Evolutionary conservation across 2,888 invertebrate genomes (phyloP).

Genomic region (Quadroppia sp.): DNA sequence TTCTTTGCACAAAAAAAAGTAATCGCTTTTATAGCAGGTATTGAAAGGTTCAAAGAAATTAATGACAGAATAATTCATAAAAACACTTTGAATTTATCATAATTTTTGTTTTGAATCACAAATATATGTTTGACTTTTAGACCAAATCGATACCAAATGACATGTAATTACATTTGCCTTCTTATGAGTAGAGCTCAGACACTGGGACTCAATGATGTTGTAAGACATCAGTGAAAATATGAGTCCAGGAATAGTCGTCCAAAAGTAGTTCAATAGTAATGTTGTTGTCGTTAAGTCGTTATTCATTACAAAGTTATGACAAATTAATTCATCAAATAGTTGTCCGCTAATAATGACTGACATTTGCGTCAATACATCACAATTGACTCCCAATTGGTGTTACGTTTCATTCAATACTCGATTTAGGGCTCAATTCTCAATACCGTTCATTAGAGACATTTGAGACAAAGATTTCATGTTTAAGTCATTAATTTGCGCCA

Average conservation of each 20-base stretch:
- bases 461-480: too few species aligned
- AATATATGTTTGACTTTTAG: neutral
- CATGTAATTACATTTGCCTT: slow-evolving; percentile 15
- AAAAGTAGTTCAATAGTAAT: neutral
- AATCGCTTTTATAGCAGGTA: neutral
- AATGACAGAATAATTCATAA: neutral
- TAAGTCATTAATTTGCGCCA: too few species aligned
- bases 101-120: neutral
- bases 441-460: too few species aligned
- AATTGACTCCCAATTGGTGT: too few species aligned
- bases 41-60: neutral
- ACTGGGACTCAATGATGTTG: neutral
- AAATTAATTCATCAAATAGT: too few species aligned
- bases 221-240: neutral
- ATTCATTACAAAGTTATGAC: too few species aligned
- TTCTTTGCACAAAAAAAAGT: neutral
- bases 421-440: too few species aligned
- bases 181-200: slow-evolving; percentile 2
- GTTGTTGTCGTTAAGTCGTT: too few species aligned
- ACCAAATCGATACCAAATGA: neutral
- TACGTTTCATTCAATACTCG: too few species aligned
- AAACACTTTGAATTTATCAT: neutral
- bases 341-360: too few species aligned
- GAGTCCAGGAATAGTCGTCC: neutral
- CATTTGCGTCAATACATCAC: too few species aligned